A percentile compares a stretch with the other conserved stretches of the same genome.
These are phyloP conservation scores for Lepus townsendii DNA, from an alignment of 2,797 vertebrate species.

Conservation along the genomic window DNA sequence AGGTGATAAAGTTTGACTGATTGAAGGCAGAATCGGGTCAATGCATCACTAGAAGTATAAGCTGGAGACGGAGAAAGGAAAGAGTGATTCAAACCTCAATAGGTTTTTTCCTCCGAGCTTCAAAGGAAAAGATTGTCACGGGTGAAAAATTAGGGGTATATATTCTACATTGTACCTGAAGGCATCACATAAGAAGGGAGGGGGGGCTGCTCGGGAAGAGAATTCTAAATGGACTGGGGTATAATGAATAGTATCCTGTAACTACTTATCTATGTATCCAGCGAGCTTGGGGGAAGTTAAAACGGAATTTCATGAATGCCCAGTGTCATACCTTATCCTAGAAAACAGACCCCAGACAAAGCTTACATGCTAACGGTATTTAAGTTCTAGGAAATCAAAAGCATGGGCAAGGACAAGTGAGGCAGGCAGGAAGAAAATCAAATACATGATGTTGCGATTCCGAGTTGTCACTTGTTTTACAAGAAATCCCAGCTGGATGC, in stretches of 20 bases:
- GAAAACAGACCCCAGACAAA: neutral
- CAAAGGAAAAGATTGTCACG: neutral
- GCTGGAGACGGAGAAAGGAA: neutral
- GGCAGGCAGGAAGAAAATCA: neutral
- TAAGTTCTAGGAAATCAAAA: neutral
- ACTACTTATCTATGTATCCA: fast-evolving
- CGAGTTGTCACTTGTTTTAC: conserved; percentile 43
- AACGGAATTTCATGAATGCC: neutral
- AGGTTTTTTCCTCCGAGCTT: neutral
- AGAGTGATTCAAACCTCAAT: neutral
- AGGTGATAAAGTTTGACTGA: neutral
- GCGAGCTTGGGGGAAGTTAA: neutral
- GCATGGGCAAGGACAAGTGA: neutral
- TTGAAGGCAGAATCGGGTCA: neutral
- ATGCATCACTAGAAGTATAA: neutral
- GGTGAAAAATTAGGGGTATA: neutral
- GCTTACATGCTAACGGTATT: neutral
- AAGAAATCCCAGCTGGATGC: conserved; percentile 40
- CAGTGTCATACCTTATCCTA: neutral
- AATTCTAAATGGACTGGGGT: neutral
- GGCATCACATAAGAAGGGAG: neutral
- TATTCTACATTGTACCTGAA: neutral
- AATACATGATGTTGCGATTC: neutral
- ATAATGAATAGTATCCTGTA: neutral
- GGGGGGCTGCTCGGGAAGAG: neutral